Evolutionary conservation across 2,888 invertebrate genomes (phyloP), one percentile per base, ranked within the genome.

Genomic region (Hemicrepidius hirtus): DNA sequence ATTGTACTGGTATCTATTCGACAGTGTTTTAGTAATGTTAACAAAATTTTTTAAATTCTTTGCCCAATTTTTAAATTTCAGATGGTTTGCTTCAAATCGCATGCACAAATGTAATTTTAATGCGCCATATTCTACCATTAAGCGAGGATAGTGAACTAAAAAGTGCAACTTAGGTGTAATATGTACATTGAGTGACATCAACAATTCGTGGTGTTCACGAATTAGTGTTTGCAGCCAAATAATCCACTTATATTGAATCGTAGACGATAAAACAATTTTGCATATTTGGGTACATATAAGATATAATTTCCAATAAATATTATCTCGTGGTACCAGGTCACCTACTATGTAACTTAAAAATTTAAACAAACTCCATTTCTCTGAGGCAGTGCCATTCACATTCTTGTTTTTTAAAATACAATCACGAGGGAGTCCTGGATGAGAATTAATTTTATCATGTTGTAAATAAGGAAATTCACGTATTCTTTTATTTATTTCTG

Each of bases 271-370:
- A 40, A 40, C 40, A 7, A 40, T 40, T 40, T 40, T 40, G n/a
- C 40, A 40, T 40, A 40, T 40, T 40, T 40, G 40, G 12, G 12
- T n/a, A 12, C 40, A 40, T 12, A 12, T 12, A 3, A 40, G n/a
- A 40, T 40, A 40, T 40, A 40, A 40, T 40, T 40, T 40, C 40
- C 40, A 40, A 40, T 40, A 40, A 40, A 40, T 40, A 40, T 40
- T 40, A 40, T 40, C 6, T 40, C n/a, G 7, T 12, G 40, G 40
- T 7, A 40, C 40, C 3, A 40, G 10, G 7, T 40, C 40, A 3
- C 40, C 40, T 12, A 40, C 3, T n/a, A 40, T 40, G n/a, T 40
- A 40, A 12, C 12, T 12, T 3, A 40, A 40, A 40, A 40, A 40
- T 40, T 3, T 40, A n/a, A 40, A 40, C 12, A 40, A 40, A 12